Evolutionary conservation across 2,888 invertebrate species (phyloP), one percentile per base, ranked within the genome.

Genomic region (Aplocera efformata): DNA sequence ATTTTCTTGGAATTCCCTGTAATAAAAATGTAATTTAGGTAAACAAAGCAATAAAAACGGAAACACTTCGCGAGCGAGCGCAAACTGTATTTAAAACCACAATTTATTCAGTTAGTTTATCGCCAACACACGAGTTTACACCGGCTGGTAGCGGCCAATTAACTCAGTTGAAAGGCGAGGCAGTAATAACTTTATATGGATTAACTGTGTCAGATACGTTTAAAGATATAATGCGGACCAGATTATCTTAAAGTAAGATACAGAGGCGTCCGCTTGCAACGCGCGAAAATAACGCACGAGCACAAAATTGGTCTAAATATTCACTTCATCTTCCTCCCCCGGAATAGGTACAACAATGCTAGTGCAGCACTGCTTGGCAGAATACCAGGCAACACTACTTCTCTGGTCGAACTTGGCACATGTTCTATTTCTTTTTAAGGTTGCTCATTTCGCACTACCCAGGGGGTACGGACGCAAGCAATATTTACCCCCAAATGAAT

Each of bases 151-250:
- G 79, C 76, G 58, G 69, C 72, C 76, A 81, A 81, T 83, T 80
- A 81, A 79, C 70, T 72, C 64, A 58, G 72, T 75, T 74, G 72
- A 76, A 77, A 78, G 72, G 72, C 73, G 72, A 72, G 62, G 72
- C 67, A 72, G 72, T 79, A 82, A 79, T 82, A 79, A 78, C 78
- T 82, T 77, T 79, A 81, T 80, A 79, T 74, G 76, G 79, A 79
- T 78, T 76, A 79, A 77, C 69, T 72, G 68, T 77, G 79, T 79
- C 80, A 79, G 79, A 79, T 78, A 71, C 76, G 72, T 74, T 78
- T 69, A 72, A 56, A 75, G 79, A 82, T 80, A 79, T 60, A 60
- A 56, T 57, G 50, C 49, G 49, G 66, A 65, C 65, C 58, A 59
- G 67, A 69, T 72, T 71, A 72, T 67, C 66, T 72, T 62, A 60